Conservation (phyloP, 2,888 invertebrate species). For the Ochropleura plecta region DNA sequence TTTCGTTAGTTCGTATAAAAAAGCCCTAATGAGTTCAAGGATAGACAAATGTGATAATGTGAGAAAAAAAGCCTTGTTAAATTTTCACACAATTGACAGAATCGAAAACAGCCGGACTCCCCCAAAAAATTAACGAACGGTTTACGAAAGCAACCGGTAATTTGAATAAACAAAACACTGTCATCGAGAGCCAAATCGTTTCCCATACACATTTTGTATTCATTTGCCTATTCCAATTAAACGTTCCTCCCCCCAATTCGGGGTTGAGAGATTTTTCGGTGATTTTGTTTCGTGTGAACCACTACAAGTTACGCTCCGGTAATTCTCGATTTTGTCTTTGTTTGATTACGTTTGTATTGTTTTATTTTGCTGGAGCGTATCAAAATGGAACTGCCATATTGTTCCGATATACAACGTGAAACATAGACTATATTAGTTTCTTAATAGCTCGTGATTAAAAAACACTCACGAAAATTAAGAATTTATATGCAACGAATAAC, state of each 20-base stretch:
- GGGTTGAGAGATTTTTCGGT: slow-evolving; percentile 79
- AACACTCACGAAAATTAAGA: slow-evolving; percentile 7
- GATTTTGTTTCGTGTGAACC: slow-evolving; percentile 88
- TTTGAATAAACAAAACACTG: slow-evolving; percentile 60
- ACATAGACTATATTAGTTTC: slow-evolving; percentile 14
- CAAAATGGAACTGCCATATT: slow-evolving; percentile 50
- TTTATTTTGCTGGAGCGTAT: slow-evolving; percentile 63
- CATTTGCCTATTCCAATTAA: slow-evolving; percentile 87
- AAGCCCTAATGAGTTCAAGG: neutral
- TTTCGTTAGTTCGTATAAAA: neutral
- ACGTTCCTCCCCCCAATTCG: slow-evolving; percentile 78
- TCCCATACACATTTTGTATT: slow-evolving; percentile 83
- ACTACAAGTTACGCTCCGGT: slow-evolving; percentile 75
- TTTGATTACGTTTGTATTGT: slow-evolving; percentile 72
- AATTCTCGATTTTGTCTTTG: slow-evolving; percentile 72
- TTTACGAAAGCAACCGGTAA: slow-evolving; percentile 42
- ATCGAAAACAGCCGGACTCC: neutral
- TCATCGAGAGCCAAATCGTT: slow-evolving; percentile 76
- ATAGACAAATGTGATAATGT: neutral
- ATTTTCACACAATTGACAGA: slow-evolving; percentile 20
- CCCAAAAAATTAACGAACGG: slow-evolving; percentile 41
- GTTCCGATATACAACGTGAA: slow-evolving; percentile 24
- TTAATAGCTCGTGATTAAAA: slow-evolving; percentile 4
- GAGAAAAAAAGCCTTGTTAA: neutral
- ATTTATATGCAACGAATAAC: slow-evolving; percentile 15